Percentiles rank a stretch among this genome's conserved stretches.
phyloP scores from a whole-genome alignment of 2,888 invertebrate species.

The Cylindroiulus punctatus region DNA sequence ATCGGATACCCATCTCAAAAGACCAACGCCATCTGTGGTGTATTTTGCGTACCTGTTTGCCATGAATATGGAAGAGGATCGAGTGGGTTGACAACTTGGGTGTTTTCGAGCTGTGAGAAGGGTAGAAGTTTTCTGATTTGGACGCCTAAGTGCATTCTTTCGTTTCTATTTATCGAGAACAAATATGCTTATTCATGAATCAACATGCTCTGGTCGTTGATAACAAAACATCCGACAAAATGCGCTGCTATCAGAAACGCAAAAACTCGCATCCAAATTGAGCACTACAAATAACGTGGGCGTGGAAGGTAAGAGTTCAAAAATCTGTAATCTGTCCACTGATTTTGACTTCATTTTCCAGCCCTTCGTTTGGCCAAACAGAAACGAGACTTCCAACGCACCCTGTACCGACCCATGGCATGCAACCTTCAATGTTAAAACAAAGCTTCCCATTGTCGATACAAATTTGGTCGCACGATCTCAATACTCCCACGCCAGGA shows the following conservation, averaged over 20 bases:
- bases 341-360: no score
- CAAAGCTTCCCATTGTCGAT: no score
- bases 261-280: neutral
- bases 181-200: slow-evolving; percentile 13
- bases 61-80: neutral
- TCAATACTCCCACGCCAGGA: no score
- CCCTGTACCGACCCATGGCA: no score
- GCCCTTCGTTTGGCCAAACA: no score
- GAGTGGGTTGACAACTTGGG: neutral
- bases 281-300: neutral
- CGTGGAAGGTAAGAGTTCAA: neutral
- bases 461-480: no score
- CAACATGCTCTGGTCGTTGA: neutral
- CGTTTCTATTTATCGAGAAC: neutral
- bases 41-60: no score
- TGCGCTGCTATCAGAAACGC: neutral
- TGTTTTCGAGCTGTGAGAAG: neutral
- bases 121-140: neutral
- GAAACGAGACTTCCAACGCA: no score
- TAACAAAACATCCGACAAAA: slow-evolving; percentile 6
- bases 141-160: neutral
- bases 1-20: no score
- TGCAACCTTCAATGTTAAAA: no score
- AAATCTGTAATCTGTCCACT: no score
- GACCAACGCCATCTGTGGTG: no score